Percentiles rank a stretch among this genome's conserved stretches.
Evolutionary conservation across 2,888 invertebrate genomes (phyloP).

Genomic region (Pheosia gnoma): DNA sequence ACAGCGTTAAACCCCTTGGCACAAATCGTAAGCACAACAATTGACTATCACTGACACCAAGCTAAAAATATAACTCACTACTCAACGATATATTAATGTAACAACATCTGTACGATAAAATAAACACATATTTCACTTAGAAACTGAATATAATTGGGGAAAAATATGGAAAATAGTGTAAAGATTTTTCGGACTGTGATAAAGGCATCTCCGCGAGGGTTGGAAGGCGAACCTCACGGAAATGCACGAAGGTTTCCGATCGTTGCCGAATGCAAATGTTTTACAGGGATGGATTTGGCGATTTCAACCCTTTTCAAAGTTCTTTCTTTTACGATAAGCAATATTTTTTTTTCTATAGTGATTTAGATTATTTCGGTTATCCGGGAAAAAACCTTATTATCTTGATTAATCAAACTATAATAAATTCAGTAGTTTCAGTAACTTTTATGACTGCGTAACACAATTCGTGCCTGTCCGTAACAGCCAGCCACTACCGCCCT

Average conservation of each 20-base stretch:
- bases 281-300: constrained; percentile 58
- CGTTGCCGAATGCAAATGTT: constrained; percentile 71
- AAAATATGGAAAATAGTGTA: constrained; percentile 62
- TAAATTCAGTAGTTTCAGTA: neutral
- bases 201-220: constrained; percentile 74
- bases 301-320: constrained; percentile 18
- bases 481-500: constrained; percentile 58
- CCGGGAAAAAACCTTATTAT: neutral
- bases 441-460: constrained; percentile 11
- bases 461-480: constrained; percentile 54
- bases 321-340: neutral
- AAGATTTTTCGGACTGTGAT: constrained; percentile 72
- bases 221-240: constrained; percentile 71
- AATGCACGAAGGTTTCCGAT: constrained; percentile 71
- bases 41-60: constrained; percentile 65
- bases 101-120: constrained; percentile 37
- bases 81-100: constrained; percentile 42
- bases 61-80: constrained; percentile 52
- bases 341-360: neutral
- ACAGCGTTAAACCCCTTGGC: constrained; percentile 44
- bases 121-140: constrained; percentile 59
- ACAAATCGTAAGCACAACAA: constrained; percentile 59
- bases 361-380: neutral
- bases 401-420: neutral
- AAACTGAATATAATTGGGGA: constrained; percentile 49